Percentiles rank a stretch among this genome's conserved stretches.
phyloP scores from a whole-genome alignment of 2,888 invertebrate genomes.

The Azorinus chamasolen region DNA sequence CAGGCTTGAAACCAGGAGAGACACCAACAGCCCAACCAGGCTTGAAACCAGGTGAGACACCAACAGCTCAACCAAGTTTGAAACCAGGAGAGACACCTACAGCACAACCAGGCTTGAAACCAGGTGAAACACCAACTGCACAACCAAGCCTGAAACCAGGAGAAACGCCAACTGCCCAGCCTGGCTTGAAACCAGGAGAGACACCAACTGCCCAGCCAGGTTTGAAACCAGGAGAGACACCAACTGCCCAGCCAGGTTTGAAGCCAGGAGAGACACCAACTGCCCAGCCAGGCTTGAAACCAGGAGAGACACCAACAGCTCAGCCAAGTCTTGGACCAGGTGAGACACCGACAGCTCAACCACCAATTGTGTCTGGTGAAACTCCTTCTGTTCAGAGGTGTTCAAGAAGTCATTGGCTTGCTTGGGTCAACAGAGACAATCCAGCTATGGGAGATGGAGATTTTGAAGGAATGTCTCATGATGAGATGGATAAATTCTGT shows the following conservation, averaged over 20 bases:
- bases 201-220: conserved; percentile 44
- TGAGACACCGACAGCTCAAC: conserved; percentile 29
- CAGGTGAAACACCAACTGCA: conserved; percentile 58
- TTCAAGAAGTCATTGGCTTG: conserved; percentile 65
- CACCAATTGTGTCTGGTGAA: background rate
- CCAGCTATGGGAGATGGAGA: conserved; percentile 73
- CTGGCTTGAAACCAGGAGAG: conserved; percentile 12
- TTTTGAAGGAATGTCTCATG: conserved; percentile 62
- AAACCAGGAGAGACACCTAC: conserved; percentile 48
- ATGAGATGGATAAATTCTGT: conserved; percentile 71
- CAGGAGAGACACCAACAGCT: conserved; percentile 43
- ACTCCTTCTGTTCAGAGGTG: conserved; percentile 27
- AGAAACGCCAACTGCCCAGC: conserved; percentile 49
- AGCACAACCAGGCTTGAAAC: conserved; percentile 33
- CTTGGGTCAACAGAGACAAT: conserved; percentile 76
- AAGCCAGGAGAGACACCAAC: conserved; percentile 39
- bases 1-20: conserved; percentile 28
- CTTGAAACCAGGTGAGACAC: conserved; percentile 36
- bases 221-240: conserved; percentile 27
- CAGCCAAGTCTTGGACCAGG: conserved; percentile 19
- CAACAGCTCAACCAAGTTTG: conserved; percentile 48
- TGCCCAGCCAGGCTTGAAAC: conserved; percentile 21
- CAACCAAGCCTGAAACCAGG: conserved; percentile 21
- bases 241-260: conserved; percentile 45
- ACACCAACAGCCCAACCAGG: conserved; percentile 55